Base-by-base conservation (phyloP, 2,113 vertebrate genomes). In the Chloropsis hardwickii region DNA sequence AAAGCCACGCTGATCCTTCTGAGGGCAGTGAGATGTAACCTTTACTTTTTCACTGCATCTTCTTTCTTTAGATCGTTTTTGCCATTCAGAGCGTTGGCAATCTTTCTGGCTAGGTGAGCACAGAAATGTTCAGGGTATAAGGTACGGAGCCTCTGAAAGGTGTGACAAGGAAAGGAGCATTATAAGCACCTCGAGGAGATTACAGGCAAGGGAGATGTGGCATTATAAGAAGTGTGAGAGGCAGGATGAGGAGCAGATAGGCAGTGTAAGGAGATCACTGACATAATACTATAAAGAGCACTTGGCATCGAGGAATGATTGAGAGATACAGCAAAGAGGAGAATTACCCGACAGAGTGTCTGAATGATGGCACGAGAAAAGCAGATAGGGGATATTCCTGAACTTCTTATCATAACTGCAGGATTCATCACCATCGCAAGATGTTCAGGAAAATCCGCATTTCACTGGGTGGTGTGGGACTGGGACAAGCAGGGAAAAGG, bases 71-170 rank as follows among this genome's bases (percentile, higher is more conserved):
- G 81, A 92, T 71, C 42, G 51, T 83, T 66, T 93, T 94, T 86
- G 88, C 92, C 81, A 54, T 65, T 94, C 79, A 39, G 72, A 92
- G 57, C 11, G 0, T 18, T 83, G 77, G 80, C 62, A 95, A 92
- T 95, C 95, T 92, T 85, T 95, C 71, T 91, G 95, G 92, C 76
- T 92, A 95, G 91, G 88, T 86, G 96, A 97, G 93, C 91, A 83
- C 66, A 89, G 82, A 92, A 85, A 72, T 50, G 76, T 81, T 94
- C 76, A 54, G 81, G 94, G 71, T 84, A 65, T 86, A 81, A 73
- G 73, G 48, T 50, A 53, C 33, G 79, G 37, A 94, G 31, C 62
- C 88, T 80, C 48, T 94, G 81, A 88, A 76, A 88, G 33, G 67
- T 74, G 56, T 94, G 79, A 95, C 78, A 93, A 78, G 70, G 39